Base-by-base conservation (phyloP, 2,888 invertebrate genomes). In the Drosophila macrospina region DNA sequence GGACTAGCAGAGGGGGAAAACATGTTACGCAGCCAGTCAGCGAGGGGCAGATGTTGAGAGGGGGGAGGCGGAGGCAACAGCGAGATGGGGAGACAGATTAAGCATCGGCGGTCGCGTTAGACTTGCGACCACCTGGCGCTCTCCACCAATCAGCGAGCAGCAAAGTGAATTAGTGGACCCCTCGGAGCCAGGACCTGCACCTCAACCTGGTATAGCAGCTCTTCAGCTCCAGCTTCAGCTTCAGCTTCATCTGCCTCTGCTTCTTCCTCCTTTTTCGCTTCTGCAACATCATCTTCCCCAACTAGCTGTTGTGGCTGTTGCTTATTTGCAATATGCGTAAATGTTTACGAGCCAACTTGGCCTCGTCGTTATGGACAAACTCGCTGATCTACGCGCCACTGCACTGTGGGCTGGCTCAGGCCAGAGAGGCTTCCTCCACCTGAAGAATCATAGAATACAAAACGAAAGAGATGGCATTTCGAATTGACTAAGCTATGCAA, bases 121-220 rank as follows among this genome's bases (percentile, higher is more conserved):
- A 78, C 78, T 89, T 81, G 90, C 88, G 91, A 88, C 91, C 91
- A 91, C 91, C 91, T 91, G 91, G 90, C 86, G 89, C 78, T 88
- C 72, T 85, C 69, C 69, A 73, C 91, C 91, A 91, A 91, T 91
- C 90, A 86, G 85, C 80, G 77, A 52, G 36, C 69, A 84, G 86
- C 86, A 89, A 79, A 88, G 77, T 82, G 86, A 90, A 90, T 90
- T 90, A 90, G 75, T 76, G 77, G 66, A 52, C 63, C 74, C 79
- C 78, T 74, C 69, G 47, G 5, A 28, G 45, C 56, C 63, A 69
- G 67, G 63, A 62, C 54, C 67, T 42, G 56, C 10, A 44, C 39
- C 37, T 41, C 60, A 20, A 47, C 30, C 47, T 50, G 48, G 34
- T 36, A 34, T 8, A 36, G 20, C 54, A 30, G 41, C 24, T 10